Evolutionary conservation across 2,888 invertebrate species (phyloP), one percentile per base, ranked within the genome.

Genomic region (Drepana falcataria): DNA sequence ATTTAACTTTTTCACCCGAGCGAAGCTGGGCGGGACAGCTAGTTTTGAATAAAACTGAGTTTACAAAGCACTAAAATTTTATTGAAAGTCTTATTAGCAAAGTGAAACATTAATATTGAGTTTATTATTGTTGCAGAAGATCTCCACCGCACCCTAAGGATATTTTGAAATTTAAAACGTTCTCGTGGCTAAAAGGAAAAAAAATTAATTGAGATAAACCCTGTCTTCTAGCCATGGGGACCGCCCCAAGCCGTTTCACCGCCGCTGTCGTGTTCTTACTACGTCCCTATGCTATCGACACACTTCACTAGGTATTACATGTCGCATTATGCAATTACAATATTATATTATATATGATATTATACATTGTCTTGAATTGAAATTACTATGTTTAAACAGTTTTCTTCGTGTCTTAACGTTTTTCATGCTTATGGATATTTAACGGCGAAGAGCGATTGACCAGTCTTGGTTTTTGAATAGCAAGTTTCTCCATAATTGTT

Each of bases 161-260:
- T 83, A 63, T 83, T 85, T 77, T 73, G 61, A 74, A 74, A 73
- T 81, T 78, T 82, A 74, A 75, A 83, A 75, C 69, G 65, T 69
- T 64, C 67, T 66, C 59, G 67, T 55, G 65, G 59, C 61, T 68
- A 65, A 67, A 65, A 77, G 75, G 69, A 81, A 80, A 80, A 51
- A 80, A 77, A 61, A 73, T 77, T 81, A 84, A 83, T 83, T 81
- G 82, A 74, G 83, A 80, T 85, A 81, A 87, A 77, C 75, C 66
- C 60, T 44, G 74, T 74, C 71, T 76, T 76, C 70, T 59, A 66
- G 75, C 71, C 68, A 62, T 63, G 63, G 64, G 68, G 71, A 66
- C 60, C 54, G 71, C 71, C 67, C 55, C 61, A 48, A 69, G 71
- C 68, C 9, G 44, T 1, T 9, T 2, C 40, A 34, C 0, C 0